A percentile compares a stretch with the other conserved stretches of the same genome.
phyloP scores from a whole-genome alignment of 2,113 vertebrate genomes.

The Pseudonaja textilis region DNA sequence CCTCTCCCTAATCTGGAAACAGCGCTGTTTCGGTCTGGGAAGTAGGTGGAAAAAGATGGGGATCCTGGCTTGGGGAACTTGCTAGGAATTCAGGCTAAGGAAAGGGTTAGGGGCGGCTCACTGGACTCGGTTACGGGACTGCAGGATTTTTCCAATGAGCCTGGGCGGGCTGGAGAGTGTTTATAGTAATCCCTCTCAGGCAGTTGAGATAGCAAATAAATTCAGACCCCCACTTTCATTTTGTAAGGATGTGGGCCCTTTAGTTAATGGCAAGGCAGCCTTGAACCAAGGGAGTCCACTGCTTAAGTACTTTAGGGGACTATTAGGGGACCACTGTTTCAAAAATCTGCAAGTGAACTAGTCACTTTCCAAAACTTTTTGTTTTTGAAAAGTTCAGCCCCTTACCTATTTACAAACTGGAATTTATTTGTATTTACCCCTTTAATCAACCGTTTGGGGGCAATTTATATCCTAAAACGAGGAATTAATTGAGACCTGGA shows the following conservation, averaged over 20 bases:
- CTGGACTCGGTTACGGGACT: slow-evolving; percentile 39
- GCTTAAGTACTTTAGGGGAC: neutral
- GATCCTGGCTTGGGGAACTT: neutral
- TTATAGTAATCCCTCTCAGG: slow-evolving; percentile 34
- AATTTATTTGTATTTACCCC: neutral
- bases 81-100: neutral
- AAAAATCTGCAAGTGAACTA: neutral
- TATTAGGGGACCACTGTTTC: neutral
- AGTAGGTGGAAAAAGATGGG: slow-evolving; percentile 50
- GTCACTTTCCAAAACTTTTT: neutral
- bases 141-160: neutral
- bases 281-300: neutral
- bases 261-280: neutral
- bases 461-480: neutral
- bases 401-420: neutral
- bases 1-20: neutral
- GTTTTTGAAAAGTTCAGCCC: neutral
- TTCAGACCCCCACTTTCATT: neutral
- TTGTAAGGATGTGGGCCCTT: neutral
- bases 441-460: neutral
- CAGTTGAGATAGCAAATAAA: neutral
- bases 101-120: slow-evolving; percentile 19
- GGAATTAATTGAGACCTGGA: neutral
- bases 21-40: slow-evolving; percentile 72
- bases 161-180: neutral